Base-by-base conservation (phyloP, 2,797 vertebrate genomes). In the Girardinus metallicus region DNA sequence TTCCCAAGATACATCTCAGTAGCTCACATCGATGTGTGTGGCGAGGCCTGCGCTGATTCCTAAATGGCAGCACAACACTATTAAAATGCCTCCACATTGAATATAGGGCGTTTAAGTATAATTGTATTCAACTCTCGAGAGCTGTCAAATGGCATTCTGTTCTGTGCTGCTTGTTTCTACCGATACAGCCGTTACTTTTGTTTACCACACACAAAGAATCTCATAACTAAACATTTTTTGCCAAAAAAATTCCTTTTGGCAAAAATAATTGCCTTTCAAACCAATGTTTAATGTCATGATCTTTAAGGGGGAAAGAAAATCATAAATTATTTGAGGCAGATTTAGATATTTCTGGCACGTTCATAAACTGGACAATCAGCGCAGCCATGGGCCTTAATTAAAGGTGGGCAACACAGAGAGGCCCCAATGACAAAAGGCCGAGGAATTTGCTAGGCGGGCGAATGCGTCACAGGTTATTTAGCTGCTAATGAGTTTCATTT, bases 1-100 rank as follows among this genome's bases (percentile, higher is more conserved):
- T 94, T 93, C 90, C 87, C 88, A 87, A 88, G 91, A 91, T 91
- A 89, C 87, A 90, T 86, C 94, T 93, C 76, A 84, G 83, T 83
- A 46, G 79, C 78, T 82, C 77, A 76, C 78, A 85, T 90, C 77
- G 74, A 57, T 76, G 77, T 49, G 53, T 39, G 80, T 76, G 80
- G 51, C 15, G 16, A 79, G 75, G 49, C 79, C 80, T 26, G 49
- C 16, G 49, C 66, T 82, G 81, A 87, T 89, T 83, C 87, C 78
- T 85, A 81, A 87, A 92, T 62, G 76, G 83, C 49, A 79, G 78
- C 77, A 85, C 83, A 86, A 73, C 82, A 60, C 82, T 85, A 79
- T 91, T 91, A 85, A 90, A 91, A 86, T 80, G 78, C n/a, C 75
- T 75, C 60, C 41, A 71, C 5, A 5, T 77, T 26, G 21, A 79